Evolutionary conservation across 2,113 vertebrate genomes (phyloP), one percentile per base, ranked within the genome.

Genomic region (Oncorhynchus clarkii): DNA sequence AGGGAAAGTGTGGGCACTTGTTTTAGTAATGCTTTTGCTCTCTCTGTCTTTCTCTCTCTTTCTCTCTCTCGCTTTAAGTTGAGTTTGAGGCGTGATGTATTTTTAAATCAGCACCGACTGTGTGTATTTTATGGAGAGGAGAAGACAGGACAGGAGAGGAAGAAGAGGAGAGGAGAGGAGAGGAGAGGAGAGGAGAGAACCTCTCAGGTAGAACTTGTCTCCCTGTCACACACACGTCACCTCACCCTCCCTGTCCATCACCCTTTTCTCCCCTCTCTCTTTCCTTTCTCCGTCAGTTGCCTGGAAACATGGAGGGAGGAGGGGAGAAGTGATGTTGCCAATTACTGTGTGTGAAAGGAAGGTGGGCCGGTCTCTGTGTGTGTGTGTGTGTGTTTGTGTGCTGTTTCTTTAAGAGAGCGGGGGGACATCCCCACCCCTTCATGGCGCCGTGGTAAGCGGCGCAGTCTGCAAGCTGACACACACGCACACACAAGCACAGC

Each of bases 401-500:
- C 13, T 16, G 49, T 54, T 54, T 18, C 16, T 54, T 54, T 54
- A 16, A 26, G 60, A n/a, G 20, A 26, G 60, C 24, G n/a, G 60
- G 60, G 20, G 20, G 24, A 64, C 20, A 64, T 24, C 24, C 60
- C 24, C n/a, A 60, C 57, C n/a, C 60, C 60, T 26, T n/a, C 20
- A 64, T 64, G 60, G 60, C 60, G 60, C 60, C 60, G 60, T 64
- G 22, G 60, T 64, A 64, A 64, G 20, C 20, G 22, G 60, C 20
- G 9, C 60, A n/a, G 60, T 64, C 60, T 64, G 60, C 60, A 26
- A n/a, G n/a, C 60, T 22, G 20, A 64, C 60, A 73, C 60, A 51
- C 75, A 70, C 68, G 31, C 48, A 48, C 75, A 76, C 31, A 27
- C 81, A 78, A 34, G 31, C 73, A 72, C 27, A 22, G 78, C 74